Percentiles rank a stretch among this genome's conserved stretches.
phyloP scores from a whole-genome alignment of 2,113 vertebrate genomes.

The Otocyon megalotis region DNA sequence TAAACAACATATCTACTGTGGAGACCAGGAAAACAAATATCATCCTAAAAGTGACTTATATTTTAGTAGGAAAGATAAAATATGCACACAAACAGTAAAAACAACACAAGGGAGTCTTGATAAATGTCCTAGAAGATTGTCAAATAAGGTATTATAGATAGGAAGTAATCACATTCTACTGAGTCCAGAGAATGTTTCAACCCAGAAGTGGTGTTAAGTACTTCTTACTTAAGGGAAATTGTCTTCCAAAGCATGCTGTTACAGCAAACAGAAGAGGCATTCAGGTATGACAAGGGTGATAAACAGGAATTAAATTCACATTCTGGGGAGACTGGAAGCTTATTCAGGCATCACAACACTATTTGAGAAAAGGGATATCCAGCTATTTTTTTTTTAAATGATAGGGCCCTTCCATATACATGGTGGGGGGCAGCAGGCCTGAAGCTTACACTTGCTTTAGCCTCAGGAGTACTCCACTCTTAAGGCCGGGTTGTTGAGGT shows the following conservation, averaged over 20 bases:
- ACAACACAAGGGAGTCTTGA: neutral
- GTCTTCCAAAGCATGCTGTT: neutral
- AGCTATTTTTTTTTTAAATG: neutral
- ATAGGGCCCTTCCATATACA: neutral
- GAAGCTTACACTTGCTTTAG: neutral
- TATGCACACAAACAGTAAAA: neutral
- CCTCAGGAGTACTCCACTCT: neutral
- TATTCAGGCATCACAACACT: neutral
- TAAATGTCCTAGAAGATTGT: neutral
- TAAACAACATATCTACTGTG: neutral
- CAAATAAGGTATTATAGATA: neutral
- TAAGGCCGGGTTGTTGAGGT: neutral
- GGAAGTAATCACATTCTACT: neutral
- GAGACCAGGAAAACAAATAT: neutral
- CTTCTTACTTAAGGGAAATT: too few relatives aligned
- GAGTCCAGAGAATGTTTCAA: neutral
- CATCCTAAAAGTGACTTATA: neutral
- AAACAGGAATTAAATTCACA: neutral
- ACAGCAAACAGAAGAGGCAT: neutral
- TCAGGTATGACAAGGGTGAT: neutral
- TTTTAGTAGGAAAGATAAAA: neutral
- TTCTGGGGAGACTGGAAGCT: neutral
- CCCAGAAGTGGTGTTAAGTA: neutral
- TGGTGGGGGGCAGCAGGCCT: neutral
- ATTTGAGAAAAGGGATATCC: neutral